Evolutionary conservation across 2,888 invertebrate genomes (phyloP).

Genomic region (Rotaria sp.): DNA sequence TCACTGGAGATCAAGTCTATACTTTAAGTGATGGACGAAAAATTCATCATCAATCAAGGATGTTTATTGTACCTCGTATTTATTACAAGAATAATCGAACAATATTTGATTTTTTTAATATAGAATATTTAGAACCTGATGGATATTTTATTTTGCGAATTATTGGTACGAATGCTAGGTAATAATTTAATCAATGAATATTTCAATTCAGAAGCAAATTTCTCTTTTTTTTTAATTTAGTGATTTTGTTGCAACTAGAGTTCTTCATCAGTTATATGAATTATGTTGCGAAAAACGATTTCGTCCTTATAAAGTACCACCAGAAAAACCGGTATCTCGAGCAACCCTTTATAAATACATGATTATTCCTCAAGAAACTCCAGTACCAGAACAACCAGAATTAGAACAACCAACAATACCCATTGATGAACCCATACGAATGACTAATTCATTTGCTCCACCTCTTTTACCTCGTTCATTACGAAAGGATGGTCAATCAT

Average conservation of each 20-base stretch:
- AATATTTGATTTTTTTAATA: background rate
- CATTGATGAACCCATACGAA: background rate
- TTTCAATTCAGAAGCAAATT: too few species aligned
- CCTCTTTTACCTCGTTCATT: background rate
- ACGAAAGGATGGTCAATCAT: background rate
- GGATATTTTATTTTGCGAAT: conserved; percentile 16
- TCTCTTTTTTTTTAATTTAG: background rate
- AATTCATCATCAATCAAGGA: background rate
- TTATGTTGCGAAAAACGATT: conserved; percentile 2
- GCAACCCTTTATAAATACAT: conserved; percentile 12
- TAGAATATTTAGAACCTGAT: background rate
- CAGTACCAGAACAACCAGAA: too few species aligned
- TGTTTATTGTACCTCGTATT: conserved; percentile 3
- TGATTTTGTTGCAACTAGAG: background rate
- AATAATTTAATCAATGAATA: background rate
- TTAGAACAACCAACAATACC: too few species aligned
- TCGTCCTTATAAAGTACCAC: background rate
- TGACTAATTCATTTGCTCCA: background rate
- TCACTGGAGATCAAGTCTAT: background rate
- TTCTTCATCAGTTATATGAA: background rate
- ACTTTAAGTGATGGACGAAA: background rate
- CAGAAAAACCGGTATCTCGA: background rate
- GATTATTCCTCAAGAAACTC: background rate
- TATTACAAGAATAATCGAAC: background rate
- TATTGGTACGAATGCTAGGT: conserved; percentile 22